Evolutionary conservation across 2,888 invertebrate genomes (phyloP).

Genomic region (Drosophila multiciliata): DNA sequence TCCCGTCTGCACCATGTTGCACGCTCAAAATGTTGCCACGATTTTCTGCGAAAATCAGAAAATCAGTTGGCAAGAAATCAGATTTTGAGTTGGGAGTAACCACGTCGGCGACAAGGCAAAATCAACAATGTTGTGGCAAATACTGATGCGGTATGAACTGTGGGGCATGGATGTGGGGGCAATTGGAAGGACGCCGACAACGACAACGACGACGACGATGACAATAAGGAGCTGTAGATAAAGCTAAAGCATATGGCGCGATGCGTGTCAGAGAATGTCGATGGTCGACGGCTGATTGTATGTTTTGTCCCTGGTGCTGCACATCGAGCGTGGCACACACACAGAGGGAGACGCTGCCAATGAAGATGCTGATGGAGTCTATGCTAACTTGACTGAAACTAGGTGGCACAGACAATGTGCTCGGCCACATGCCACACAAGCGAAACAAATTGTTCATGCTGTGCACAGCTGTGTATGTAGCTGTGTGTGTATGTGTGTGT

Average conservation of each 20-base stretch:
- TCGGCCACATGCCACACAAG: constrained; percentile 52
- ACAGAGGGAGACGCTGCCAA: constrained; percentile 26
- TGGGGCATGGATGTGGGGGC: not conserved
- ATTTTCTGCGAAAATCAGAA: constrained; percentile 72
- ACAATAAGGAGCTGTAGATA: constrained; percentile 31
- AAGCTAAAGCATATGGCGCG: constrained; percentile 65
- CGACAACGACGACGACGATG: constrained; percentile 16
- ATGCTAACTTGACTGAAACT: constrained; percentile 31
- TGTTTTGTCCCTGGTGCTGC: constrained; percentile 43
- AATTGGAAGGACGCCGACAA: constrained; percentile 28
- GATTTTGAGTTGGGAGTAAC: constrained; percentile 40
- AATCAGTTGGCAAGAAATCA: constrained; percentile 79
- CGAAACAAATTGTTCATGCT: constrained; percentile 62
- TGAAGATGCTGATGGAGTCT: constrained; percentile 38
- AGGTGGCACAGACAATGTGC: constrained; percentile 48
- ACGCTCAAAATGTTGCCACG: constrained; percentile 34
- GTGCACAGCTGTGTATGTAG: not conserved
- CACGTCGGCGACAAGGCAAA: constrained; percentile 61
- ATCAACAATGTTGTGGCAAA: constrained; percentile 58
- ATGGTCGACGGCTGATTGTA: constrained; percentile 34
- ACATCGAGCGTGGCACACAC: constrained; percentile 50
- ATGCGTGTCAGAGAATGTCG: constrained; percentile 65
- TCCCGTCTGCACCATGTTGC: not conserved
- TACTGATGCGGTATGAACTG: constrained; percentile 10
- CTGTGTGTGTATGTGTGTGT: not conserved